Conservation (phyloP, 2,797 vertebrate species). For the Tadarida brasiliensis region DNA sequence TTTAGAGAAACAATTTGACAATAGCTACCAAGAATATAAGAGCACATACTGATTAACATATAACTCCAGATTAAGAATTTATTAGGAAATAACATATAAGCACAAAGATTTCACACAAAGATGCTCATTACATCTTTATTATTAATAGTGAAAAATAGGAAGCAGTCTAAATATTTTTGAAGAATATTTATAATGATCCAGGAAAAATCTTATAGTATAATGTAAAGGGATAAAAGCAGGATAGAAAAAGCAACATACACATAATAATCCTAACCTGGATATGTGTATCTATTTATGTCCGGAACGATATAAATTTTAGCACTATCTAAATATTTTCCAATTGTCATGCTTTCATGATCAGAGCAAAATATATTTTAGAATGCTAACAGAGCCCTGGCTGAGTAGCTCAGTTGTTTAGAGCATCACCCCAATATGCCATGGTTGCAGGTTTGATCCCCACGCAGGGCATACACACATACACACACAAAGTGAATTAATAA, state of each 20-base stretch:
- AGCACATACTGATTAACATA: neutral
- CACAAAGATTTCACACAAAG: neutral
- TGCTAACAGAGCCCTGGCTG: neutral
- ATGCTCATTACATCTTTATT: neutral
- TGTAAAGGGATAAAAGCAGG: neutral
- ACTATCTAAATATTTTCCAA: neutral
- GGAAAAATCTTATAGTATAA: neutral
- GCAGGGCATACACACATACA: neutral
- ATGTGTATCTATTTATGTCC: neutral
- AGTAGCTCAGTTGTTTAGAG: neutral
- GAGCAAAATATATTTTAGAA: slow-evolving; percentile 35
- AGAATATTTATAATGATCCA: neutral
- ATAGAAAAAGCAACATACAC: neutral
- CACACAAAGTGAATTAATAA: neutral
- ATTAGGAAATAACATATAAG: neutral
- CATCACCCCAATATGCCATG: neutral
- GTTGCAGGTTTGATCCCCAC: neutral
- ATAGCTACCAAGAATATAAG: neutral
- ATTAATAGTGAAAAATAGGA: slow-evolving; percentile 25
- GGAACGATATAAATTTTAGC: slow-evolving; percentile 47
- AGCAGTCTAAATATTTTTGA: neutral
- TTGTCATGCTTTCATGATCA: neutral
- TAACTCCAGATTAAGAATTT: neutral
- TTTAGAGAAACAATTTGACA: slow-evolving; percentile 37
- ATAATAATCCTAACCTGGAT: neutral